Percentiles rank a stretch among this genome's conserved stretches.
Conservation (phyloP, 2,888 invertebrate genomes). For the Clostera curtula region DNA sequence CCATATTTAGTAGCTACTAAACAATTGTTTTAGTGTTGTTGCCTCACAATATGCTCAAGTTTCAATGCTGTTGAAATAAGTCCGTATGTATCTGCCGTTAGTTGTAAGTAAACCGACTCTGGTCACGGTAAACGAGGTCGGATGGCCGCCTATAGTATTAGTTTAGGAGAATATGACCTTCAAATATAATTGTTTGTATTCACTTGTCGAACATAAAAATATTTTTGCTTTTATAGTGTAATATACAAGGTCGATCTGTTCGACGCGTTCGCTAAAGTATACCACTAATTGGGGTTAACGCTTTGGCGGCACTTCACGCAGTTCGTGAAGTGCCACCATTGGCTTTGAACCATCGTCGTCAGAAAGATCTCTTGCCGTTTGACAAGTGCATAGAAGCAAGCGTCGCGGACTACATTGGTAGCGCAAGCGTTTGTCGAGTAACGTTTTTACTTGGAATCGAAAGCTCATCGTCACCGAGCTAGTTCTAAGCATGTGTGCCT, state of each 20-base stretch:
- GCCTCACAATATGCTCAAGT: too few relatives aligned
- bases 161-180: slow-evolving; percentile 31
- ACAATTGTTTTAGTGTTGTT: too few relatives aligned
- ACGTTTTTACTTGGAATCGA: slow-evolving; percentile 38
- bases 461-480: slow-evolving; percentile 32
- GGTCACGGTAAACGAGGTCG: slow-evolving; percentile 55
- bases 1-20: too few relatives aligned
- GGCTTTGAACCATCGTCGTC: too few relatives aligned
- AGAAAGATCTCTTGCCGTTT: slow-evolving; percentile 10
- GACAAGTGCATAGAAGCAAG: slow-evolving; percentile 23
- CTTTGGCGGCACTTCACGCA: too few relatives aligned
- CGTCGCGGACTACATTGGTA: slow-evolving; percentile 31
- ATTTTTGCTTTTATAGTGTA: too few relatives aligned
- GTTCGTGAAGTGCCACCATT: too few relatives aligned
- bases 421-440: slow-evolving; percentile 32
- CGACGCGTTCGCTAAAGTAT: too few relatives aligned
- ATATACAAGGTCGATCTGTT: too few relatives aligned
- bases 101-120: slow-evolving; percentile 50
- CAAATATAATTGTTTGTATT: slow-evolving; percentile 20
- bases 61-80: too few relatives aligned
- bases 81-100: too few relatives aligned
- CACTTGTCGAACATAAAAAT: slow-evolving; percentile 28
- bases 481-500: slow-evolving; percentile 70
- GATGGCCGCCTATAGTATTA: slow-evolving; percentile 69
- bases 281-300: too few relatives aligned